Conservation (phyloP, 2,113 vertebrate genomes). For the Pantherophis guttatus region DNA sequence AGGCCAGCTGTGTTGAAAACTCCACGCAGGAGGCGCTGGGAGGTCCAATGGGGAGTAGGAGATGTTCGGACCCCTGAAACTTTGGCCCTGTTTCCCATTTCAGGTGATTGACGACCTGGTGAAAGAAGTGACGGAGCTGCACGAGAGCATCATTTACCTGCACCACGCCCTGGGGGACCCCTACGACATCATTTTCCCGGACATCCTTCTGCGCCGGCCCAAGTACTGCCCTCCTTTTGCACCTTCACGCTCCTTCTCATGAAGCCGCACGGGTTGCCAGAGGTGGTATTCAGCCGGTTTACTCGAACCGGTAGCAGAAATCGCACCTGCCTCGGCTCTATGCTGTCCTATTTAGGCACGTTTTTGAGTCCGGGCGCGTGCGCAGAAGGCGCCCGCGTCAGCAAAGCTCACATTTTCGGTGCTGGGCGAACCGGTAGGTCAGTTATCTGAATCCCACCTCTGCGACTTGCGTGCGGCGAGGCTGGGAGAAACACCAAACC, state of each 20-base stretch:
- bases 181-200: conserved; percentile 50
- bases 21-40: accelerated
- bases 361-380: no score
- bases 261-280: neutral
- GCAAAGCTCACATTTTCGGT: no score
- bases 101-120: conserved; percentile 39
- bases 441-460: no score
- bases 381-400: no score
- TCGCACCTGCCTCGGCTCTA: no score
- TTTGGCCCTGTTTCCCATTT: neutral
- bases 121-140: conserved; percentile 31
- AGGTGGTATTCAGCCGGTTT: no score
- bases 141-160: neutral
- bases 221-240: conserved; percentile 41
- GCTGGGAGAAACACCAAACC: neutral
- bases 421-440: no score
- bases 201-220: conserved; percentile 49
- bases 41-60: no score
- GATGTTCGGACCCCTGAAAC: neutral
- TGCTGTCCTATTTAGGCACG: no score
- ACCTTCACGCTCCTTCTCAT: accelerated
- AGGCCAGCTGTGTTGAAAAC: neutral
- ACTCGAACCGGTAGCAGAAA: no score
- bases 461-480: no score
- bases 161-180: neutral